Base-by-base conservation (phyloP, 2,797 vertebrate species). In the Phaenicophaeus curvirostris region DNA sequence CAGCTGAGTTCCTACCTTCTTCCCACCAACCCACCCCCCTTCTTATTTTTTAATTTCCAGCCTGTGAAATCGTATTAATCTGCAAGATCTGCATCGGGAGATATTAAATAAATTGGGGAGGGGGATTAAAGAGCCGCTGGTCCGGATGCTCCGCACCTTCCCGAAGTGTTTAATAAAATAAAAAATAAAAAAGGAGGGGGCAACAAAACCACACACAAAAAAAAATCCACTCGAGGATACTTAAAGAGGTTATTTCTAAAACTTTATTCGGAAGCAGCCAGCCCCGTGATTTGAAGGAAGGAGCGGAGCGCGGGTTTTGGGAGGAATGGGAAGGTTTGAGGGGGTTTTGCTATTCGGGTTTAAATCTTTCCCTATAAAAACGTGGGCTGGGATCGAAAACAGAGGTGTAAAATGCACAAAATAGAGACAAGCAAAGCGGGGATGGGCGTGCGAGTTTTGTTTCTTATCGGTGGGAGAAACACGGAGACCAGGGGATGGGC, bases 11-110 rank as follows among this genome's bases (percentile, higher is more conserved):
- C 94, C 85, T 69, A 86, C 61, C 30, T 51, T 6, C 18, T 31
- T 23, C 46, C 10, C 46, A 20, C n/a, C n/a, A n/a, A n/a, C 42
- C 42, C 41, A 42, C 42, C 42, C 15, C 42, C 42, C 42, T 16
- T 15, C 42, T 46, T 35, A 23, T 13, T 13, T 25, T 31, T 24
- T 67, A 44, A 95, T 94, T 82, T 18, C 21, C 87, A 74, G 78
- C 75, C 97, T 97, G 97, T 97, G 97, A 97, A 98, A 98, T 98
- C 85, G 91, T 69, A 75, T 96, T 97, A 97, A 98, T 98, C 97
- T 96, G 71, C 82, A 53, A 88, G 94, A 97, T 97, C 95, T 95
- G 93, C 72, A 57, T 74, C 30, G 94, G 65, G 74, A 91, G 93
- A 13, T 84, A 95, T 95, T 95, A 94, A 95, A 92, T 74, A 96